Base-by-base conservation (phyloP, 2,797 vertebrate genomes). In the Gallinago stenura region DNA sequence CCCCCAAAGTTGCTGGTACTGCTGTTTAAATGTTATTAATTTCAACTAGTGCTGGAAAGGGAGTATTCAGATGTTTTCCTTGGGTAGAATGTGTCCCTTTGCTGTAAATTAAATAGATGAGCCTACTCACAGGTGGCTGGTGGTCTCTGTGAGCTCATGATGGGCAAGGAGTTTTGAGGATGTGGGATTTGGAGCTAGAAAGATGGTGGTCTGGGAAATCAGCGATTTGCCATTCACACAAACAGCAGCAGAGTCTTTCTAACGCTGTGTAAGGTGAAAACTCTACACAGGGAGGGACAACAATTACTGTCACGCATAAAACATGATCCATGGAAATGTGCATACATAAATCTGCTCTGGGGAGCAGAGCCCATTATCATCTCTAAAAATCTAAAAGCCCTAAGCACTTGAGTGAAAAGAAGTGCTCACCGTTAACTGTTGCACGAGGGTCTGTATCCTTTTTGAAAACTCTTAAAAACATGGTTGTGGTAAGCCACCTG, bases 381-480 rank as follows among this genome's bases (percentile, higher is more conserved):
- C 26, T 85, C 72, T 71, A 46, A 30, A 91, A 94, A 93, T 79
- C 35, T 83, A 30, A 78, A 89, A 89, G 43, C 69, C 19, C 33
- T 20, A 30, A 85, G 53, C 45, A 18, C 41, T 56, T 53, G 48
- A 68, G 48, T 57, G 79, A 50, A 58, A 41, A 65, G 53, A 54
- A 50, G 8, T 64, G 16, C 28, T 64, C 45, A 10, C 10, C 0
- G 1, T 19, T 7, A 68, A 46, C 35, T 73, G 33, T 31, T 83
- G 41, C 2, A 2, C 9, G 13, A 31, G 15, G 24, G 7, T 72
- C 57, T 69, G 10, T 3, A 18, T 19, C 18, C 30, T 78, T 77
- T 31, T 13, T 53, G 48, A 39, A 58, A 65, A 35, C 26, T 48
- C 64, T 48, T 37, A 30, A 57, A 75, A 60, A 7, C 2, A 1